Conservation (phyloP, 2,113 vertebrate genomes). For the Sus scrofa region T2T-Sscrofa CM000824.6:140838001-140838500, state of each 20-base stretch:
- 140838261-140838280: not conserved
- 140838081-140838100: not conserved
- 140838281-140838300: conserved; percentile 12
- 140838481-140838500: not conserved
- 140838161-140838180: not conserved
- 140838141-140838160: not conserved
- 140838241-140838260: not conserved
- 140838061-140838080: conserved; percentile 41
- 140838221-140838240: not conserved
- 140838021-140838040: not conserved
- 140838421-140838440: not conserved
- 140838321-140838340: not conserved
- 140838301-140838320: not conserved
- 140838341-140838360: not conserved
- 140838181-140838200: not conserved
- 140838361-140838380: not conserved
- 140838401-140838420: not conserved
- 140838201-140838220: not conserved
- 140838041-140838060: not conserved
- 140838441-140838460: not conserved
- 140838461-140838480: conserved; percentile 4
- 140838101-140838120: not conserved
- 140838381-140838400: not conserved
- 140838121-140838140: not conserved
- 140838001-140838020: not conserved